Evolutionary conservation across 2,113 vertebrate species (phyloP).

Genomic region (Sinocyclocheilus grahami): DNA sequence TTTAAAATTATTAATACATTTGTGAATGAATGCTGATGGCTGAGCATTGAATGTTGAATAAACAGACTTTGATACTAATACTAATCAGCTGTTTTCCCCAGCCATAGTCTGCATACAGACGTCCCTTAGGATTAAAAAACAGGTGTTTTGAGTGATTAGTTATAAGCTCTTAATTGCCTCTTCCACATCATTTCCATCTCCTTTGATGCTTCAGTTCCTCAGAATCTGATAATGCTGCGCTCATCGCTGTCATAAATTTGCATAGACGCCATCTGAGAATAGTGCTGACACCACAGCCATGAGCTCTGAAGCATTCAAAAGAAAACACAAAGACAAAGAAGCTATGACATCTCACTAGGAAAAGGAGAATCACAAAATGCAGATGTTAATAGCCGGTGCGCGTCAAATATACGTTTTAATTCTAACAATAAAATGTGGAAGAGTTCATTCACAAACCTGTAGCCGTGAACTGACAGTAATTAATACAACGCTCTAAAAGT

Average conservation of each 20-base stretch:
- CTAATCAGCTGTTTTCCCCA: not conserved
- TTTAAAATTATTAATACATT: not conserved
- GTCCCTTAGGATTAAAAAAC: not conserved
- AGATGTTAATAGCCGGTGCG: not conserved
- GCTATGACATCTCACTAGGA: not conserved
- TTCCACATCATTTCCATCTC: constrained; percentile 53
- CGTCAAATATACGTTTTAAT: not conserved
- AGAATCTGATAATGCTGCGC: constrained; percentile 42
- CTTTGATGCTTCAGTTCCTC: constrained; percentile 39
- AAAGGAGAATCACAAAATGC: not conserved
- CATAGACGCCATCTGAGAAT: constrained; percentile 41
- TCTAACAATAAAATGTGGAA: not conserved
- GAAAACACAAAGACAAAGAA: constrained; percentile 22
- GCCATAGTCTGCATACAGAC: not conserved
- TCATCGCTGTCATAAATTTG: constrained; percentile 23
- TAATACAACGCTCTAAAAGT: constrained; percentile 14
- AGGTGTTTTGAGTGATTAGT: constrained; percentile 27
- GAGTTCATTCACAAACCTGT: constrained; percentile 6
- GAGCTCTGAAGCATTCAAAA: constrained; percentile 11
- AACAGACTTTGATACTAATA: not conserved
- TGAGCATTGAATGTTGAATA: not conserved
- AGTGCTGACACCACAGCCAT: constrained; percentile 38
- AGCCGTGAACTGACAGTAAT: constrained; percentile 45
- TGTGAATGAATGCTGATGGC: not conserved
- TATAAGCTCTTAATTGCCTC: constrained; percentile 52